Evolutionary conservation across 2,888 invertebrate species (phyloP).

Genomic region (Apotomis betuletana): DNA sequence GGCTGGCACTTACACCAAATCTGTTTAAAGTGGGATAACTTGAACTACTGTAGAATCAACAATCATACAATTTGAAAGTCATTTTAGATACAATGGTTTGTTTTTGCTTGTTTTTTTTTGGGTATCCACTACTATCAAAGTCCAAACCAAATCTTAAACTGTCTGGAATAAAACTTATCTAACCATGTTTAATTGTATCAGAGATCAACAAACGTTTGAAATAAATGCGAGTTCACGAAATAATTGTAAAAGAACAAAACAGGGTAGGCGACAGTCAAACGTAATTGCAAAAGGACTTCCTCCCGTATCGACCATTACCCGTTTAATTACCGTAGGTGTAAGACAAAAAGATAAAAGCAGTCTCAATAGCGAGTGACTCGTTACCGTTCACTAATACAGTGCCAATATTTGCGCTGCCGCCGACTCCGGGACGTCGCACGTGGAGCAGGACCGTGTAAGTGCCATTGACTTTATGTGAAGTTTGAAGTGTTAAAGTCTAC

Average conservation of each 20-base stretch:
- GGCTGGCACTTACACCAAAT: constrained; percentile 3
- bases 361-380: constrained; percentile 60
- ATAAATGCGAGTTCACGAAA: not conserved
- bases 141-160: too few relatives aligned
- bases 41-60: not conserved
- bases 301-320: constrained; percentile 12
- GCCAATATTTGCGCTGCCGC: constrained; percentile 73
- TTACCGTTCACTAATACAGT: constrained; percentile 71
- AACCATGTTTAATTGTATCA: not conserved
- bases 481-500: not conserved
- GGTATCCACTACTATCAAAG: too few relatives aligned
- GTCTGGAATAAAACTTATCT: too few relatives aligned
- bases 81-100: not conserved
- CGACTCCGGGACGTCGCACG: constrained; percentile 60
- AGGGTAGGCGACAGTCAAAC: not conserved
- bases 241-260: constrained; percentile 7
- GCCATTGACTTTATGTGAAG: constrained; percentile 4
- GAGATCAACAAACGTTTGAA: not conserved
- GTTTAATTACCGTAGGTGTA: constrained; percentile 36
- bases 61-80: not conserved
- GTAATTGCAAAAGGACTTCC: not conserved
- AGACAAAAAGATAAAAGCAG: constrained; percentile 35
- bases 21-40: not conserved
- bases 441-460: constrained; percentile 33
- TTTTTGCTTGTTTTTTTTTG: not conserved